Evolutionary conservation across 2,797 vertebrate species (phyloP), one percentile per base, ranked within the genome.

Genomic region (Varecia variegata): DNA sequence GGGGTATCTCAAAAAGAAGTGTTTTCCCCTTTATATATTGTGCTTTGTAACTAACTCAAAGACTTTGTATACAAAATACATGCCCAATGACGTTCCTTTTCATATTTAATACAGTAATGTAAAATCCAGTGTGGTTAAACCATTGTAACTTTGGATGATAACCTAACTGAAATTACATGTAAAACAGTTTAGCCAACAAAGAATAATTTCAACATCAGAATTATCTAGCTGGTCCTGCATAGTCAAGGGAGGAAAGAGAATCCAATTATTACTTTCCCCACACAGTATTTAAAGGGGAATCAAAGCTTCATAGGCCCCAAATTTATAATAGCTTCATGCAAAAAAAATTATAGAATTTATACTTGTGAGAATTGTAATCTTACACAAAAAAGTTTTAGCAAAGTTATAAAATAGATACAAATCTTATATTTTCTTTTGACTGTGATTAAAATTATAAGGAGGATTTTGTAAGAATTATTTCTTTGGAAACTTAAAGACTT

Each of bases 181-280:
- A 52, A 88, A 92, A 86, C 65, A 50, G 20, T 83, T 94, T 70
- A 83, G 27, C 40, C 14, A 83, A 76, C 74, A 76, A 95, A 92
- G 62, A 93, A 88, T 85, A 68, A 50, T 88, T 96, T 92, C 47
- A 77, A 83, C n/a, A 93, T 65, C 45, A 92, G 88, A 90, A 68
- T 82, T 82, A 95, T 35, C 67, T 94, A 32, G 6, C n/a, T 90
- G 21, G 76, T 86, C 71, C 32, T 79, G 38, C 21, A 77, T 45
- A 88, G 67, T 88, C 15, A 93, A 70, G 32, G 8, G n/a, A 95
- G 3, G 20, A 90, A 81, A 87, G 35, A 58, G 9, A 95, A 92
- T 92, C 5, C 71, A 96, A 90, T 94, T 85, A 95, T 88, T 82
- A 76, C 62, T 88, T 87, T 77, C 38, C 12, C 21, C 83, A 88